Conservation (phyloP, 2,888 invertebrate genomes). For the Lumbricus terrestris region DNA sequence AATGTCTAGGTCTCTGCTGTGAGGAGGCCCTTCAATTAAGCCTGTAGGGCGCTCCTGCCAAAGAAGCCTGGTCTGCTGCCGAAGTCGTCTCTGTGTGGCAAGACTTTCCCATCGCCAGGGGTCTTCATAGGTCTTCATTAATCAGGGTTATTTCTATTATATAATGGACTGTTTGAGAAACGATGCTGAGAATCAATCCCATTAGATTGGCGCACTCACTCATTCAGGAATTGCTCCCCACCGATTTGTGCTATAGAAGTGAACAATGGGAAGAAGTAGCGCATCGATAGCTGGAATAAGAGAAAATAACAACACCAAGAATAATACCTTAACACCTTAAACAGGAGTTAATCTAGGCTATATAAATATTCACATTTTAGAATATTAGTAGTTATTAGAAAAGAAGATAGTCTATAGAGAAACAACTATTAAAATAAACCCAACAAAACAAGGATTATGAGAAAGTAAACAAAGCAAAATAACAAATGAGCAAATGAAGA, state of each 20-base stretch:
- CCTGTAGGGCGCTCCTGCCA: background rate
- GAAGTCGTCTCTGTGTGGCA: background rate
- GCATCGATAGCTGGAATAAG: background rate
- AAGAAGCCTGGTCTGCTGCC: background rate
- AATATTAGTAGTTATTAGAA: too few species aligned
- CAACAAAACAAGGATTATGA: too few species aligned
- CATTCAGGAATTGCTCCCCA: background rate
- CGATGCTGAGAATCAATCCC: background rate
- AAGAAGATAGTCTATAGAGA: too few species aligned
- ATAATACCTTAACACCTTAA: background rate
- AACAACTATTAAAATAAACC: too few species aligned
- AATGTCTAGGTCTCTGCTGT: background rate
- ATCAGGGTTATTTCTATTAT: background rate
- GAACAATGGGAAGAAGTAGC: background rate
- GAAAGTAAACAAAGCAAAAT: too few species aligned
- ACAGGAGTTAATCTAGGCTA: too few species aligned
- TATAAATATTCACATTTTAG: too few species aligned
- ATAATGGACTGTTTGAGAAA: background rate
- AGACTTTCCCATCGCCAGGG: background rate
- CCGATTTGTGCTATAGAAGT: background rate
- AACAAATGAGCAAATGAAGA: too few species aligned
- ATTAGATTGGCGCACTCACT: background rate
- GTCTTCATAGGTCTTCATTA: too few species aligned
- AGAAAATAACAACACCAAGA: background rate
- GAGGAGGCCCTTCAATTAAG: background rate